A percentile compares a stretch with the other conserved stretches of the same genome.
These are phyloP conservation scores for Tauraco erythrolophus DNA, from an alignment of 2,113 vertebrate genomes.

Conservation along the genomic window DNA sequence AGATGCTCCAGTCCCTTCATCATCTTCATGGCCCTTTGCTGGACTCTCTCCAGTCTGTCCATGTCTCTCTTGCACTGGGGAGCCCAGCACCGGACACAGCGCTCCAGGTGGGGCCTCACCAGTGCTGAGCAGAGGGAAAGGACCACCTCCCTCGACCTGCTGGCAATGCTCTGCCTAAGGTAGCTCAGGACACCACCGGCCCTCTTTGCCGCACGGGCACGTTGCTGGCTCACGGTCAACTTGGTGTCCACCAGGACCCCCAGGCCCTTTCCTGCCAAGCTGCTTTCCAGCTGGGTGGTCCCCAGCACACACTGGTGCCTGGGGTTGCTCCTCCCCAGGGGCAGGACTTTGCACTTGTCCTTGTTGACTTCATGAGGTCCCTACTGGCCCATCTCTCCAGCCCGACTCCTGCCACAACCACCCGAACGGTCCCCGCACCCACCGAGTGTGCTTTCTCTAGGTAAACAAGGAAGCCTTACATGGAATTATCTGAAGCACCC, in stretches of 20 bases:
- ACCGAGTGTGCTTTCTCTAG: accelerated
- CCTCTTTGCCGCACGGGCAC: neutral
- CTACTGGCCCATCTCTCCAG: neutral
- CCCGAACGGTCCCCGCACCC: neutral
- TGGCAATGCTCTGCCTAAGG: neutral
- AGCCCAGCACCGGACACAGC: neutral
- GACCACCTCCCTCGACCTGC: neutral
- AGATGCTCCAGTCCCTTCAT: too few relatives aligned
- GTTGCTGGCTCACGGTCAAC: neutral
- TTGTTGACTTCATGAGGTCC: neutral
- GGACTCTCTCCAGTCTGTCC: neutral
- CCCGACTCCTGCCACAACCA: neutral
- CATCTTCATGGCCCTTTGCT: too few relatives aligned
- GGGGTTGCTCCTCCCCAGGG: neutral
- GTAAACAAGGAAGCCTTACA: conserved; percentile 79
- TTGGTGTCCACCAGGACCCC: neutral
- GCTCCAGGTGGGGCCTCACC: neutral
- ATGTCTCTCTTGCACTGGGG: neutral
- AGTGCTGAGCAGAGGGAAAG: neutral
- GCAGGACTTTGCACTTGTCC: neutral
- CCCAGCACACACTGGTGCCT: neutral
- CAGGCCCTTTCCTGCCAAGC: neutral
- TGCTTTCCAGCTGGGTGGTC: neutral
- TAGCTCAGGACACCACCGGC: neutral
- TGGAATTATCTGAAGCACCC: conserved; percentile 98